Evolutionary conservation across 2,888 invertebrate species (phyloP).

Genomic region (Strigamia transsilvanica): DNA sequence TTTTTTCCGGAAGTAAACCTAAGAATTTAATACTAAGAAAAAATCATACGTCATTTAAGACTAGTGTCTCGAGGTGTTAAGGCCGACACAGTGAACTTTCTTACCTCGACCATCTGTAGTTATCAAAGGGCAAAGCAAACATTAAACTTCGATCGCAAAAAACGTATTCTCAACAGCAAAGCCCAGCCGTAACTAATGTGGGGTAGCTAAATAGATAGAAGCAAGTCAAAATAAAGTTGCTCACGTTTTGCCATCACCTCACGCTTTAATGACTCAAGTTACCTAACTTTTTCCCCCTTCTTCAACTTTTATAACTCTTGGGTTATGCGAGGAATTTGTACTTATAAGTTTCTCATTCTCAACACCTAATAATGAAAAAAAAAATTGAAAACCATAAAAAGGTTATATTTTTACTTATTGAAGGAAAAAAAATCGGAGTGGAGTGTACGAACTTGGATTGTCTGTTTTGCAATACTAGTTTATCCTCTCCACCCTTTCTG

Average conservation of each 20-base stretch:
- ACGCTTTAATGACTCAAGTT: constrained; percentile 41
- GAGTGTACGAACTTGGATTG: constrained; percentile 21
- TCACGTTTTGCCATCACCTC: constrained; percentile 47
- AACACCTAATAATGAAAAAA: not conserved
- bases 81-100: constrained; percentile 49
- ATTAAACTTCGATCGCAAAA: constrained; percentile 27
- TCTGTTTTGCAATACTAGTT: constrained; percentile 41
- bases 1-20: constrained; percentile 43
- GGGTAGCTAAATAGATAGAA: constrained; percentile 34
- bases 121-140: constrained; percentile 17
- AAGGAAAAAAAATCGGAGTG: not conserved
- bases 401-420: constrained; percentile 13
- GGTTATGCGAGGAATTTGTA: constrained; percentile 32
- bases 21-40: constrained; percentile 19
- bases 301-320: constrained; percentile 40
- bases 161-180: not conserved
- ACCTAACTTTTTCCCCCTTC: constrained; percentile 28
- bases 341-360: constrained; percentile 32
- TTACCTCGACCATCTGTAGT: constrained; percentile 46
- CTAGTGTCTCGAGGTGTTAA: constrained; percentile 17
- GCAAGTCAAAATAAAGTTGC: constrained; percentile 37
- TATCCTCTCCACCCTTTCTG: constrained; percentile 32
- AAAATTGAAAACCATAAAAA: constrained; percentile 4
- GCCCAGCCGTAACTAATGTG: constrained; percentile 33
- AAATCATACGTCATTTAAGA: constrained; percentile 12